phyloP scores from a whole-genome alignment of 2,888 invertebrate species.

The Pollenia angustigena region DNA sequence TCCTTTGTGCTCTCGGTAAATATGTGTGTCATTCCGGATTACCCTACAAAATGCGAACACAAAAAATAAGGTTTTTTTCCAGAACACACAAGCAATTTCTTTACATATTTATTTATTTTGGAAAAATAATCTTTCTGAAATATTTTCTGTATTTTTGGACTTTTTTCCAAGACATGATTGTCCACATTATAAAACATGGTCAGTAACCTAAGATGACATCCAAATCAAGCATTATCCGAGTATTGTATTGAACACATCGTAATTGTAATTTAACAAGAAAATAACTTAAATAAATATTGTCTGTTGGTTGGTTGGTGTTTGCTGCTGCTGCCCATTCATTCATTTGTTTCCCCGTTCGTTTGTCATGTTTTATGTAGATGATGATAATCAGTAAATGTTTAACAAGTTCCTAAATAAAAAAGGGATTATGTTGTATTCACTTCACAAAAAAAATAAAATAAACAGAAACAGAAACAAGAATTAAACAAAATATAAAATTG shows the following conservation, averaged over 20 bases:
- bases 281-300: slow-evolving; percentile 61
- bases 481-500: slow-evolving; percentile 20
- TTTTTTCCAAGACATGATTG: slow-evolving; percentile 22
- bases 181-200: slow-evolving; percentile 38
- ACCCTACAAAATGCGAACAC: slow-evolving; percentile 22
- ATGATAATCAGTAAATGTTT: slow-evolving; percentile 70
- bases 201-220: slow-evolving; percentile 67
- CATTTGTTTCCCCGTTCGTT: slow-evolving; percentile 40
- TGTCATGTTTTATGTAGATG: slow-evolving; percentile 68
- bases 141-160: neutral
- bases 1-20: slow-evolving; percentile 30
- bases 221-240: slow-evolving; percentile 55
- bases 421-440: slow-evolving; percentile 54
- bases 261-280: slow-evolving; percentile 65
- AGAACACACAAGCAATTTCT: slow-evolving; percentile 25
- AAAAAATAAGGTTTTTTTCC: slow-evolving; percentile 11
- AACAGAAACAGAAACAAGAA: neutral
- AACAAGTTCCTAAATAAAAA: slow-evolving; percentile 63
- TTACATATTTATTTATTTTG: slow-evolving; percentile 46
- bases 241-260: slow-evolving; percentile 44
- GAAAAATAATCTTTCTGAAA: slow-evolving; percentile 32
- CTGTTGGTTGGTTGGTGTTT: slow-evolving; percentile 7
- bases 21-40: slow-evolving; percentile 55
- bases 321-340: slow-evolving; percentile 5
- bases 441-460: neutral